Conservation (phyloP, 2,113 vertebrate species). For the Sarotherodon lohbergeri region DNA sequence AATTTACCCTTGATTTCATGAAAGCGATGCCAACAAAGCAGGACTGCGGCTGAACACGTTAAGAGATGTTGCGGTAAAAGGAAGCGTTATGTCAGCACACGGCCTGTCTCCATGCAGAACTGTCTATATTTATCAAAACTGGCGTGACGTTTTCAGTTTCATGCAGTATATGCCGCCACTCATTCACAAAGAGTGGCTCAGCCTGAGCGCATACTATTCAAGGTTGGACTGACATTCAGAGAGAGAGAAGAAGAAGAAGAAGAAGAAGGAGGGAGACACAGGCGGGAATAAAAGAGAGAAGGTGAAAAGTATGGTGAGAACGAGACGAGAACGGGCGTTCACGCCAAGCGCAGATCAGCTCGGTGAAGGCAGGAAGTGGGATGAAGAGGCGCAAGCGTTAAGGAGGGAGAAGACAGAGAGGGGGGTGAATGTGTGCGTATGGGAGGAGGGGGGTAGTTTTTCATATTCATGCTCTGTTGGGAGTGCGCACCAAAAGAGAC, state of each 20-base stretch:
- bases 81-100: slow-evolving; percentile 14
- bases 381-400: slow-evolving; percentile 9
- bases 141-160: slow-evolving; percentile 18
- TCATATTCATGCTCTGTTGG: slow-evolving; percentile 54
- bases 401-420: not conserved
- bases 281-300: not conserved
- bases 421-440: not conserved
- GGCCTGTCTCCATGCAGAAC: slow-evolving; percentile 58
- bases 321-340: not conserved
- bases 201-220: slow-evolving; percentile 23
- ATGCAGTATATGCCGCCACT: slow-evolving; percentile 32
- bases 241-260: not conserved
- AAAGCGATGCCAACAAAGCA: slow-evolving; percentile 48
- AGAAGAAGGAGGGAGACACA: not conserved
- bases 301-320: not conserved
- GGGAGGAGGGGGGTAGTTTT: not conserved
- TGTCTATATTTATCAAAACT: slow-evolving; percentile 47
- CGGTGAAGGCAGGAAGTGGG: slow-evolving; percentile 3
- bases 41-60: slow-evolving; percentile 10
- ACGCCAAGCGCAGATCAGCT: not conserved
- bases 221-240: slow-evolving; percentile 41
- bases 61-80: slow-evolving; percentile 17
- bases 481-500: slow-evolving; percentile 32
- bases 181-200: slow-evolving; percentile 23
- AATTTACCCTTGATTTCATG: slow-evolving; percentile 37